Conservation (phyloP, 2,113 vertebrate genomes). For the Kryptolebias marmoratus region DNA sequence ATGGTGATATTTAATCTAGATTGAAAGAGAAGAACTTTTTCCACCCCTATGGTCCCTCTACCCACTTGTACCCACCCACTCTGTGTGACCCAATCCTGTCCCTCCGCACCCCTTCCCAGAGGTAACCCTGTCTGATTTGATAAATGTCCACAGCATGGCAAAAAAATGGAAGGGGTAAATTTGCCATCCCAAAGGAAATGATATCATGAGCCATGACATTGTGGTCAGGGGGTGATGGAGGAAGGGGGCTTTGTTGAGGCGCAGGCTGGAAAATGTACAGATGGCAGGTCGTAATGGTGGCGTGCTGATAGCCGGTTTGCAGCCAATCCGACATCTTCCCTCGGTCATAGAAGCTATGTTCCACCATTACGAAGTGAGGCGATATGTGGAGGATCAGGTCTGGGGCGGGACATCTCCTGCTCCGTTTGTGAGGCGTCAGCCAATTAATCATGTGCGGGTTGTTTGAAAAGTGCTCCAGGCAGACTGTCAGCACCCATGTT, state of each 20-base stretch:
- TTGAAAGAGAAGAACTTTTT: conserved; percentile 74
- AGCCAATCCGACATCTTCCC: conserved; percentile 66
- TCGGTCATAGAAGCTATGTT: conserved; percentile 39
- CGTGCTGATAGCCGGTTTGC: conserved; percentile 82
- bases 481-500: conserved; percentile 66
- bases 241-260: conserved; percentile 10
- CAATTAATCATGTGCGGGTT: conserved; percentile 73
- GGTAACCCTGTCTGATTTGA: conserved; percentile 77
- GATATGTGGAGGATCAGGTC: conserved; percentile 31
- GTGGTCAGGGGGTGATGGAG: conserved; percentile 59
- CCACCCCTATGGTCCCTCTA: conserved; percentile 39
- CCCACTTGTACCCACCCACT: conserved; percentile 65
- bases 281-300: conserved; percentile 71
- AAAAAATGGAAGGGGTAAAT: conserved; percentile 73
- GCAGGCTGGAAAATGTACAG: conserved; percentile 75
- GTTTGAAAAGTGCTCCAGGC: conserved; percentile 63
- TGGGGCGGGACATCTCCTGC: conserved; percentile 44
- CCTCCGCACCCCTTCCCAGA: conserved; percentile 63
- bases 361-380: conserved; percentile 19
- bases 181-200: conserved; percentile 78
- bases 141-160: conserved; percentile 74
- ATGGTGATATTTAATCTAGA: conserved; percentile 81
- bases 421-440: conserved; percentile 40
- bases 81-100: conserved; percentile 72
- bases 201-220: conserved; percentile 80